Base-by-base conservation (phyloP, 2,797 vertebrate genomes). In the Manis javanica region DNA sequence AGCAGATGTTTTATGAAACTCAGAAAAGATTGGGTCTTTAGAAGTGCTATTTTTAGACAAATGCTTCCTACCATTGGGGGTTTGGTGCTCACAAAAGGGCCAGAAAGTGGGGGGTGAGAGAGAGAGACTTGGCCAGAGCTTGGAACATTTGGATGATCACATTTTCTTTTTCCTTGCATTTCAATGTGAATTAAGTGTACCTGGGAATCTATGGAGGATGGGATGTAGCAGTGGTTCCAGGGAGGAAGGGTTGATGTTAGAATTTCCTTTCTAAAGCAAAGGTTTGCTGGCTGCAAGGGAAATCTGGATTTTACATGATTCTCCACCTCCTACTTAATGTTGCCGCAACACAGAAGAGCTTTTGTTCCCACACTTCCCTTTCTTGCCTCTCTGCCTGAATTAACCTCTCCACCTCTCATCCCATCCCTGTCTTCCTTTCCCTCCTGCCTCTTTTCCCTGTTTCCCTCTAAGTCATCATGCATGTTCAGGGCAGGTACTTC, bases 1-100 rank as follows among this genome's bases (percentile, higher is more conserved):
- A 98, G 98, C 99, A 99, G 99, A 99, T 99, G 99, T 99, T 99
- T 98, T 98, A 98, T 95, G 98, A 98, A 98, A 98, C 97, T 97
- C 98, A 96, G 92, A 98, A 97, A 97, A 98, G 98, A 98, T 98
- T 68, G 83, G 77, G 97, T 98, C 98, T 98, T 98, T 98, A 98
- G 81, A 98, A 96, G 91, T 89, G 97, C 98, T 99, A 99, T 98
- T 98, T 99, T 99, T 99, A 99, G 98, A 98, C 93, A 84, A 96
- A 98, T 96, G 98, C 98, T 99, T 99, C 98, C 98, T 99, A 98
- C 97, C 91, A 98, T 98, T 98, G 98, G 98, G 98, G 98, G 97
- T 98, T 98, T 98, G 83, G 92, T 98, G 97, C 97, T 98, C 97
- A 97, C 98, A 98, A 97, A 97, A 91, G 72, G 37, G 3, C 95